A percentile compares a stretch with the other conserved stretches of the same genome.
Evolutionary conservation across 1,140 invertebrate species (phyloP).

Genomic region (Pogonomyrmex californicus): DNA sequence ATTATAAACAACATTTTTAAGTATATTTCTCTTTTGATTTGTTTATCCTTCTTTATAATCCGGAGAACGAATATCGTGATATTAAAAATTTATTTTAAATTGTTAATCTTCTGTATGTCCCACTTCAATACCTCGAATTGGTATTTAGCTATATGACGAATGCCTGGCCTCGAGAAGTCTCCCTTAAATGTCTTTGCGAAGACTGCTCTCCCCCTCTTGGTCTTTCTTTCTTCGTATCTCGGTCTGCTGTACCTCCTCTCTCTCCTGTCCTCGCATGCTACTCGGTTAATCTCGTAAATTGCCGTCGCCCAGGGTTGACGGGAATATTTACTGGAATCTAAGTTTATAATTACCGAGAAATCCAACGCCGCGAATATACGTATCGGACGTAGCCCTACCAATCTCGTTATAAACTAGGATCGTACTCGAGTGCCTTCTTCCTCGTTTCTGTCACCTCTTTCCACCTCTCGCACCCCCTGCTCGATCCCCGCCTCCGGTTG

Average conservation of each 20-base stretch:
- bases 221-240: conserved; percentile 39
- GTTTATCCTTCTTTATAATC: not conserved
- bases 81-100: not conserved
- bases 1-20: not conserved
- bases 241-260: conserved; percentile 55
- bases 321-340: conserved; percentile 83
- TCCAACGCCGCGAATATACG: conserved; percentile 70
- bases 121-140: not conserved
- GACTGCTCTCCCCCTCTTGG: not conserved
- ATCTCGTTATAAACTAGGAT: conserved; percentile 82
- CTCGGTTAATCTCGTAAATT: conserved; percentile 82
- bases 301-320: conserved; percentile 72
- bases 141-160: not conserved
- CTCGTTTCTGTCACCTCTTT: conserved; percentile 70
- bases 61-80: not conserved
- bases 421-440: conserved; percentile 63
- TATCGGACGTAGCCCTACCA: conserved; percentile 78
- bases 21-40: not conserved
- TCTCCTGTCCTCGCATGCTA: not conserved
- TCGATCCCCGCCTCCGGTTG: conserved; percentile 55
- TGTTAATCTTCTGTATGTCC: conserved; percentile 36
- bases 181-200: conserved; percentile 48
- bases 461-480: conserved; percentile 59
- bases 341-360: conserved; percentile 85
- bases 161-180: conserved; percentile 62